Evolutionary conservation across 2,113 vertebrate genomes (phyloP), one percentile per base, ranked within the genome.

Genomic region (Propithecus coquereli): DNA sequence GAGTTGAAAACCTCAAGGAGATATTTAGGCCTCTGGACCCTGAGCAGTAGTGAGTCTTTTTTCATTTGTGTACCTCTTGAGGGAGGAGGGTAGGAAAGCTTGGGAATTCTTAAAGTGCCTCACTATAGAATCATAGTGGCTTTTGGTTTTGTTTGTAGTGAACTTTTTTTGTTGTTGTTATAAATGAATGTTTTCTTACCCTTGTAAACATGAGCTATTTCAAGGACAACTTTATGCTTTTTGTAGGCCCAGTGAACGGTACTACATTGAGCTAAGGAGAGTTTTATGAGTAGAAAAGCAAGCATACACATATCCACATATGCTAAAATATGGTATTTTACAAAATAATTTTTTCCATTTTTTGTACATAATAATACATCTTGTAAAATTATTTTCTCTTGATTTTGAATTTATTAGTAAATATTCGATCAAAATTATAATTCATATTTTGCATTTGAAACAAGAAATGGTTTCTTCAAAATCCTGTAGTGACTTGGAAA

Each of bases 381-480:
- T 77, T 73, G 11, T 86, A 32, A 47, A 8, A 92, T 71, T 92
- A 80, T 88, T 91, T 94, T 74, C 32, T 74, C 16, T 77, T 59
- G 10, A 47, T 88, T 66, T 40, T 83, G n/a, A 47, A 79, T 77
- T 84, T 95, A 77, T 80, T 87, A 66, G 68, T 94, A 86, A 93
- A 91, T 91, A 40, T 92, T 94, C 82, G 23, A 17, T 87, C 30
- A 83, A 40, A 94, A 70, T 89, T 91, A 68, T 3, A 88, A 57
- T 74, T 73, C 47, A 22, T 88, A 27, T 90, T 90, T 93, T 94
- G 27, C n/a, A 79, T 92, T 61, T 91, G 90, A 94, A 96, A n/a
- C 77, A 85, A 83, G 57, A 86, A 90, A 34, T 88, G 18, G 34
- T 70, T 84, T 82, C 54, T 22, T 94, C 37, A 73, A 25, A 52